These are phyloP conservation scores for Corvus moneduloides DNA, from an alignment of 2,113 vertebrate species.

Conservation along the genomic window DNA sequence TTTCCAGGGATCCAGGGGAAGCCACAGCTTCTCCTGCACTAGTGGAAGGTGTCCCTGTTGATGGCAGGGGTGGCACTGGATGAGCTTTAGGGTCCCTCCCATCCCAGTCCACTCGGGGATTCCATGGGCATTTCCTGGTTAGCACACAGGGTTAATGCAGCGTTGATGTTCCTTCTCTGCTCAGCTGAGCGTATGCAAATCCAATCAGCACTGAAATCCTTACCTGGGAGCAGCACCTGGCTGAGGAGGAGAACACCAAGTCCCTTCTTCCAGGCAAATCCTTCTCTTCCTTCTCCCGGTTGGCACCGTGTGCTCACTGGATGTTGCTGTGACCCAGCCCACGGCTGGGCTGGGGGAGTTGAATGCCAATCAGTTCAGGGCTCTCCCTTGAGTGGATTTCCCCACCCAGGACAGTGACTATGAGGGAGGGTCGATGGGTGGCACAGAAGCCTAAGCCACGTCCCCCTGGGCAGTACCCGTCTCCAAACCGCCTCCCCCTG, in stretches of 20 bases:
- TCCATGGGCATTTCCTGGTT: background rate
- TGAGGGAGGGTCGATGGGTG: no score
- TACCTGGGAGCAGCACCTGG: background rate
- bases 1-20: background rate
- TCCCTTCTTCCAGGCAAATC: background rate
- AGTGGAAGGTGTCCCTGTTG: background rate
- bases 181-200: background rate
- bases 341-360: no score
- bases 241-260: background rate
- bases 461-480: no score
- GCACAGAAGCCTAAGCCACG: no score
- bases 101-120: background rate
- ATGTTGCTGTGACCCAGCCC: no score
- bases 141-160: background rate
- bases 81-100: background rate
- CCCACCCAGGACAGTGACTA: no score
- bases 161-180: background rate
- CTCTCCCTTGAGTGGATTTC: no score
- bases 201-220: background rate
- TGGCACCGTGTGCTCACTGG: fast-evolving
- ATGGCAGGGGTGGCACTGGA: background rate
- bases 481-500: no score
- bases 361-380: no score
- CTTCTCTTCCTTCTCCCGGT: background rate
- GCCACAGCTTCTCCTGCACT: background rate